Conservation (phyloP, 2,113 vertebrate genomes). For the Prionailurus bengalensis region DNA sequence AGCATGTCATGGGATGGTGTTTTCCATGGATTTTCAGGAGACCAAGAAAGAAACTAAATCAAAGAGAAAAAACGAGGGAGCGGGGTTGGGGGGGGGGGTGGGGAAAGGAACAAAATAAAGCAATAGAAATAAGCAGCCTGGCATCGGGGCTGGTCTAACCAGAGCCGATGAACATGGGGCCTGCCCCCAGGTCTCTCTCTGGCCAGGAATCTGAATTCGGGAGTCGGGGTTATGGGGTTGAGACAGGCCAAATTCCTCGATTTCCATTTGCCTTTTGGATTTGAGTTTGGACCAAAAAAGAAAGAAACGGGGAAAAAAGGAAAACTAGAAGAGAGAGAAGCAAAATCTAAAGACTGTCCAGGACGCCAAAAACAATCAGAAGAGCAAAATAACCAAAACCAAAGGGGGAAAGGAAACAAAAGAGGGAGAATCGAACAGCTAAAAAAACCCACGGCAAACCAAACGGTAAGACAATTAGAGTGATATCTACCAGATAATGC, state of each 20-base stretch:
- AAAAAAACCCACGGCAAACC: slow-evolving; percentile 87
- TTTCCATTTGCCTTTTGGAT: slow-evolving; percentile 77
- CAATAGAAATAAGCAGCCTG: slow-evolving; percentile 59
- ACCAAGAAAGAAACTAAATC: slow-evolving; percentile 76
- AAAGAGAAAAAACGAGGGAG: slow-evolving; percentile 64
- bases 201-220: slow-evolving; percentile 60
- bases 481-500: slow-evolving; percentile 99
- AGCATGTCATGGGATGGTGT: slow-evolving; percentile 87
- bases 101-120: slow-evolving; percentile 66
- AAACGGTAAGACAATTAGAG: slow-evolving; percentile 95
- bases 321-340: slow-evolving; percentile 61
- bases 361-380: slow-evolving; percentile 54
- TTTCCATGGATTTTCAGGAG: slow-evolving; percentile 88
- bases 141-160: slow-evolving; percentile 65
- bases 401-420: slow-evolving; percentile 77
- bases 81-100: neutral
- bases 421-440: slow-evolving; percentile 82
- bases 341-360: slow-evolving; percentile 72
- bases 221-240: neutral
- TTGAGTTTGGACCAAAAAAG: slow-evolving; percentile 70
- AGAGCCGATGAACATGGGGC: slow-evolving; percentile 33
- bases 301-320: neutral
- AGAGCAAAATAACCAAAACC: slow-evolving; percentile 78
- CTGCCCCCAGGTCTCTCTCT: slow-evolving; percentile 51
- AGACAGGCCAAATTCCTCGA: slow-evolving; percentile 54